phyloP scores from a whole-genome alignment of 2,113 vertebrate genomes.

The Potamarius usumacintae region DNA sequence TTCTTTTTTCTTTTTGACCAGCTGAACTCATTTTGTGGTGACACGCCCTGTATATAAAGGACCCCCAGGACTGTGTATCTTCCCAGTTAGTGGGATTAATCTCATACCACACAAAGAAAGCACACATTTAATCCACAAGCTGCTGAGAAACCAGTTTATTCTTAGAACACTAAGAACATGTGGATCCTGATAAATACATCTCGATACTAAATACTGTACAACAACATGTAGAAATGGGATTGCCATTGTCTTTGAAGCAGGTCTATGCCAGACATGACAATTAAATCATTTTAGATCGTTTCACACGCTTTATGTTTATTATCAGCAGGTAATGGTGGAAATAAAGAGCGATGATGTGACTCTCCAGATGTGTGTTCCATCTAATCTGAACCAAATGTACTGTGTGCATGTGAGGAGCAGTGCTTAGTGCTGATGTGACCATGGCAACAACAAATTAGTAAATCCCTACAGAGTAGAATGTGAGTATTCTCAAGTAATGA shows the following conservation, averaged over 20 bases:
- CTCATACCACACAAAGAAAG: neutral
- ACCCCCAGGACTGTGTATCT: neutral
- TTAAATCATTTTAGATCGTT: neutral
- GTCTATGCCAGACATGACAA: neutral
- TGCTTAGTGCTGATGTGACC: neutral
- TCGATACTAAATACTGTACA: neutral
- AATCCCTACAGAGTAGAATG: neutral
- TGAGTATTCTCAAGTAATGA: neutral
- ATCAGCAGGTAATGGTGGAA: neutral
- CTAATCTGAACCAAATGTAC: neutral
- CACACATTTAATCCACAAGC: neutral
- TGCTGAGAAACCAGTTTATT: conserved; percentile 5
- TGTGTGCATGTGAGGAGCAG: neutral
- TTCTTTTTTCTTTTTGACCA: too few relatives aligned
- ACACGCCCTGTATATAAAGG: neutral
- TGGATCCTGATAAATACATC: neutral
- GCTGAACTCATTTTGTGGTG: too few relatives aligned
- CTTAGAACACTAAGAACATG: neutral
- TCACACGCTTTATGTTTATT: neutral
- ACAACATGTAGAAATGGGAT: neutral
- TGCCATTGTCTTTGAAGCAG: neutral
- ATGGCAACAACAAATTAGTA: neutral
- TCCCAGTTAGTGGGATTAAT: neutral
- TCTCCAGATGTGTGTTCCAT: neutral
- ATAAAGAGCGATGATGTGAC: neutral